Evolutionary conservation across 2,113 vertebrate genomes (phyloP).

Genomic region (Crotalus horridus): DNA sequence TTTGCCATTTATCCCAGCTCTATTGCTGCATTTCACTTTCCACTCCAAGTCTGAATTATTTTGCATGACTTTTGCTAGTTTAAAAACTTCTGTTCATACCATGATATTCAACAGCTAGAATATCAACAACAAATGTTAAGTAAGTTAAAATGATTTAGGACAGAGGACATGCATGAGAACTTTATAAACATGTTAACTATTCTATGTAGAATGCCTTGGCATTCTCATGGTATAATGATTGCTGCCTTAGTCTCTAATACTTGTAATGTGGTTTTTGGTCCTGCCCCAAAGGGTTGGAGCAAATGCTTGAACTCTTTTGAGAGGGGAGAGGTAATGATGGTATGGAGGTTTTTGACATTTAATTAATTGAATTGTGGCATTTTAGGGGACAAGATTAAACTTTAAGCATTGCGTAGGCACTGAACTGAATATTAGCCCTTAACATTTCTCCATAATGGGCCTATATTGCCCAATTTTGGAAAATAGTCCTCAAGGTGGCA

Average conservation of each 20-base stretch:
- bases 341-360: not conserved
- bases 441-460: not conserved
- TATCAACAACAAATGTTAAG: conserved; percentile 19
- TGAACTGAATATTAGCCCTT: not conserved
- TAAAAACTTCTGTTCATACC: conserved; percentile 32
- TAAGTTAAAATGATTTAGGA: not conserved
- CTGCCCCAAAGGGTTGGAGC: not conserved
- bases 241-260: not conserved
- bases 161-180: not conserved
- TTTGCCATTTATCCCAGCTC: not conserved
- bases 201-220: not conserved
- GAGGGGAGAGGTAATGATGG: not conserved
- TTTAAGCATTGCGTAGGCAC: not conserved
- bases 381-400: not conserved
- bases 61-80: conserved; percentile 25
- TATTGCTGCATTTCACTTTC: not conserved
- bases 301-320: not conserved
- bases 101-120: not conserved
- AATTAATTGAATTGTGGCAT: not conserved
- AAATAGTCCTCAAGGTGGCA: not conserved
- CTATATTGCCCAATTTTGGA: not conserved
- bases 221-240: not conserved
- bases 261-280: not conserved
- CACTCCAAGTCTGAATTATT: conserved; percentile 27
- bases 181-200: not conserved